A percentile compares a stretch with the other conserved stretches of the same genome.
Evolutionary conservation across 2,113 vertebrate species (phyloP).

Genomic region (Atlantisia rogersi): DNA sequence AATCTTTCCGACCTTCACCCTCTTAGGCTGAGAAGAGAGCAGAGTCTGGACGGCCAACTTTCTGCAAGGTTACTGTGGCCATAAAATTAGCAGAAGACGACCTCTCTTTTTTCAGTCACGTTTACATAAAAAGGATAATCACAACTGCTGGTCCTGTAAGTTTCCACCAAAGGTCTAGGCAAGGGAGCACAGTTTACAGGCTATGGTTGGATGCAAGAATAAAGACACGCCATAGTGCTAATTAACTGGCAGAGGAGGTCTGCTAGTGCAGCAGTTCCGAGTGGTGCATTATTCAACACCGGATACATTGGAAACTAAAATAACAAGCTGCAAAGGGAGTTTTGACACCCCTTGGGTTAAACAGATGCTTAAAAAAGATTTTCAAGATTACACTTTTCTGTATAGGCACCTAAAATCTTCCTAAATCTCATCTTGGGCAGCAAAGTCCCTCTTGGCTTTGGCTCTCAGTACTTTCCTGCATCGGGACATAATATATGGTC

Average conservation of each 20-base stretch:
- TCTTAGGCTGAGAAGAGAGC: neutral
- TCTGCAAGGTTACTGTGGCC: neutral
- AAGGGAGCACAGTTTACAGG: neutral
- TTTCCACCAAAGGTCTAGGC: neutral
- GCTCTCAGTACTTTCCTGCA: neutral
- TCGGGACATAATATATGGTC: neutral
- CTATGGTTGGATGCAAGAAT: neutral
- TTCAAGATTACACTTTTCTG: neutral
- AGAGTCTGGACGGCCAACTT: neutral
- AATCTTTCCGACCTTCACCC: neutral
- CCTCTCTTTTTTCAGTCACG: neutral
- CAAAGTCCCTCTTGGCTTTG: neutral
- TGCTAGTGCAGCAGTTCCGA: neutral
- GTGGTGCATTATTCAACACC: neutral
- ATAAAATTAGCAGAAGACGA: neutral
- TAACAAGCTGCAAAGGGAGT: slow-evolving; percentile 8
- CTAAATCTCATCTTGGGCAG: neutral
- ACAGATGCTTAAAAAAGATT: neutral
- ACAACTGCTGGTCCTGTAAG: neutral
- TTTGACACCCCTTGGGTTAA: neutral
- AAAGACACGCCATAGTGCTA: neutral
- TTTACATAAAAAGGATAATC: neutral
- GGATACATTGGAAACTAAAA: slow-evolving; percentile 9
- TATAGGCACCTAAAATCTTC: neutral
- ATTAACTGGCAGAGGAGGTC: neutral